phyloP scores from a whole-genome alignment of 2,113 vertebrate species.

The Crotophaga sulcirostris region DNA sequence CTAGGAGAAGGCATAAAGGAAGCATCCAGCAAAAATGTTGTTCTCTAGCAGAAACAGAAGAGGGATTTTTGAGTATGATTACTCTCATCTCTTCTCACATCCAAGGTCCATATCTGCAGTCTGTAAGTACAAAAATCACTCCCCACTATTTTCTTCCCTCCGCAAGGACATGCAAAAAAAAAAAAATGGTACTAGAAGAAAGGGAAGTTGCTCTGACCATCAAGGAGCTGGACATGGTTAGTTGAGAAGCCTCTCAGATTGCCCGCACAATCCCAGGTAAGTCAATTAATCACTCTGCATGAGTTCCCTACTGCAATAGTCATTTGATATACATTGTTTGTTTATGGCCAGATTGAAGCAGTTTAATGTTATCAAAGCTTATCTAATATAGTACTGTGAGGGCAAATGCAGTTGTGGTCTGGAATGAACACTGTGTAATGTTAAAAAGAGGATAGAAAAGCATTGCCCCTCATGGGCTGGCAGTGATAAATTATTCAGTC shows the following conservation, averaged over 20 bases:
- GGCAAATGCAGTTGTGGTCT: background rate
- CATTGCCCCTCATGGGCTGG: background rate
- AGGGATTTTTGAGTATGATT: background rate
- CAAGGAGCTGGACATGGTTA: background rate
- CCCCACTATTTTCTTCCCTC: background rate
- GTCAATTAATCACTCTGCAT: background rate
- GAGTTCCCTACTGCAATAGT: background rate
- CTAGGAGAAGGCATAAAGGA: background rate
- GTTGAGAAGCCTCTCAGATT: background rate
- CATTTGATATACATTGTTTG: background rate
- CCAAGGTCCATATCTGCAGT: background rate
- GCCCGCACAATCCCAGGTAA: background rate
- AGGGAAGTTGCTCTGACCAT: background rate
- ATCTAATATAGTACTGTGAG: background rate
- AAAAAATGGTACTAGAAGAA: background rate
- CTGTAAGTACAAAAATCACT: background rate
- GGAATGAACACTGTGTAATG: background rate
- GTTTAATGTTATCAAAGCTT: background rate
- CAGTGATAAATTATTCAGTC: conserved; percentile 29
- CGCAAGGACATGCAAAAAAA: background rate
- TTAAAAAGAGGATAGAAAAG: background rate
- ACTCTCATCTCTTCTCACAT: background rate
- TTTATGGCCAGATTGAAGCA: background rate
- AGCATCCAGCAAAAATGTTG: background rate
- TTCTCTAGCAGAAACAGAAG: background rate